Evolutionary conservation across 2,888 invertebrate genomes (phyloP), one percentile per base, ranked within the genome.

Genomic region (Nephrotoma appendiculata): DNA sequence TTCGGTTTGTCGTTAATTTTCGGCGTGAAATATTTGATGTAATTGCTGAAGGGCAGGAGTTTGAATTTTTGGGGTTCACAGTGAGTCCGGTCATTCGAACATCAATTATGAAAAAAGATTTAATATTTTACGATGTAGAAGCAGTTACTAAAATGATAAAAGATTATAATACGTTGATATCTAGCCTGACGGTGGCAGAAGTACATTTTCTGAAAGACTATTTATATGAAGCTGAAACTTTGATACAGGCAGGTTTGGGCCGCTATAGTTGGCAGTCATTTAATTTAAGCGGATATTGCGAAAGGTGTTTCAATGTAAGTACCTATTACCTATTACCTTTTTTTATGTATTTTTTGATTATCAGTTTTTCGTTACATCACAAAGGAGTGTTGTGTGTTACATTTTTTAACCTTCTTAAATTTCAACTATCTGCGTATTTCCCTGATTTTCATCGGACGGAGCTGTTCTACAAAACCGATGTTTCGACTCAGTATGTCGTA

Each of bases 231-330:
- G 94, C 95, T 88, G 97, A 97, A 90, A 93, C 95, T 52, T 93
- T 94, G 86, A 95, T 97, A 86, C 94, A 96, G 89, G 96, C 97
- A 2, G 98, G 98, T 0, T 92, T 96, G 0, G 95, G 95, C 2
- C 93, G 97, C 43, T 94, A 97, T 87, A 96, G 96, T 84, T 98
- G 98, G 98, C 95, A 95, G 88, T 96, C 97, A 0, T 92, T 98
- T 12, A 95, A 96, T 42, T 96, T 98, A 83, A 92, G 92, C 15
- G 96, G 96, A 87, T 98, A 96, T 90, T 93, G 95, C 2, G 90
- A 91, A 0, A 92, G 92, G 86, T 94, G 95, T 88, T 91, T 92
- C 86, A 90, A 44, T n/a, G 87, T 87, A 86, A 83, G 57, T 85
- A 52, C 31, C 31, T 31, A 31, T n/a, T n/a, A n/a, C n/a, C 31